Conservation (phyloP, 2,797 vertebrate species). For the Otus scops region DNA sequence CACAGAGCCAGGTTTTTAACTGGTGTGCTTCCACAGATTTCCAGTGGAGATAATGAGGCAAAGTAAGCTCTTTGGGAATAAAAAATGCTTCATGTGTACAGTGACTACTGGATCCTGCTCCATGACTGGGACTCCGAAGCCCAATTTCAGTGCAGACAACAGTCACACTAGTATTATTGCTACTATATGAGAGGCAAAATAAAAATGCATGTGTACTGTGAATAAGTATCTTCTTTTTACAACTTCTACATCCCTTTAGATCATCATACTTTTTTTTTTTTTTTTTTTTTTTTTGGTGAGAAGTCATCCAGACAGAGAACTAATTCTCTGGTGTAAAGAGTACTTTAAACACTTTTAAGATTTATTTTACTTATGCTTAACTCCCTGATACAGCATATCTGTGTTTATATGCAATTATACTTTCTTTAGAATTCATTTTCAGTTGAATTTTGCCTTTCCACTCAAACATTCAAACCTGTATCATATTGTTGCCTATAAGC, state of each 20-base stretch:
- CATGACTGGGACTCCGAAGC: neutral
- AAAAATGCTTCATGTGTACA: neutral
- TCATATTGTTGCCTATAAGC: neutral
- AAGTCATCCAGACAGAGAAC: neutral
- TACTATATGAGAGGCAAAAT: neutral
- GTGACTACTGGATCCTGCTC: neutral
- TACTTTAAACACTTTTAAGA: neutral
- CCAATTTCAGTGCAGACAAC: neutral
- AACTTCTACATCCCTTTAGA: neutral
- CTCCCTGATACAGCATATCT: neutral
- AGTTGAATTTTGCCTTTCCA: neutral
- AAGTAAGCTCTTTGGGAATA: neutral
- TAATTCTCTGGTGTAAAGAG: neutral
- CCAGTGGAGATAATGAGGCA: neutral
- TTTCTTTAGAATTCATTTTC: neutral
- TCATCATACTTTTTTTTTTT: rapidly evolving
- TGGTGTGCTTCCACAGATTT: neutral
- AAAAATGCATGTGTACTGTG: neutral
- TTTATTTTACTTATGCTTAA: neutral
- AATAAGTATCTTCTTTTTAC: neutral
- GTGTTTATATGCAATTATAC: neutral
- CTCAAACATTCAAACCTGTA: neutral
- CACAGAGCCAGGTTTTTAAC: neutral
- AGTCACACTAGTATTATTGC: neutral
- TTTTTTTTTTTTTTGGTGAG: neutral